Conservation (phyloP, 2,113 vertebrate genomes). For the Fregata magnificens region DNA sequence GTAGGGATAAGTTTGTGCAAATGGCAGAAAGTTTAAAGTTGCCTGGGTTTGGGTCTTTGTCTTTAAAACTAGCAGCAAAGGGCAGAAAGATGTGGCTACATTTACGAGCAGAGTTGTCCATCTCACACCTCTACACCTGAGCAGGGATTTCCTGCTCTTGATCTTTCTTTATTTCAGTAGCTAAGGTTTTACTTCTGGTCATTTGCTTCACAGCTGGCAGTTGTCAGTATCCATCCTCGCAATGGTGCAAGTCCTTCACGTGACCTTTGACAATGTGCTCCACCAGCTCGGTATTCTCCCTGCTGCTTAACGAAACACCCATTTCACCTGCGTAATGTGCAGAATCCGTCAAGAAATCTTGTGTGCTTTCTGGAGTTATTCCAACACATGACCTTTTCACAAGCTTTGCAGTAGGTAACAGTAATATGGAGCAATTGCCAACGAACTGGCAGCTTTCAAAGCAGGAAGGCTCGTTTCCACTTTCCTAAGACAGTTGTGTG, state of each 20-base stretch:
- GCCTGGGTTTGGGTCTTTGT: neutral
- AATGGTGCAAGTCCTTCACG: constrained; percentile 5
- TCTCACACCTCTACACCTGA: neutral
- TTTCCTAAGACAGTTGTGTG: constrained; percentile 11
- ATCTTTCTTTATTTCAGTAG: neutral
- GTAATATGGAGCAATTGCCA: neutral
- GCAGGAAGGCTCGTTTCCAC: constrained; percentile 26
- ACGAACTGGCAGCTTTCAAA: neutral
- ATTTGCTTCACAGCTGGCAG: neutral
- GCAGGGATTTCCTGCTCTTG: neutral
- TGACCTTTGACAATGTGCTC: constrained; percentile 10
- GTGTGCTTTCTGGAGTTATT: constrained; percentile 13
- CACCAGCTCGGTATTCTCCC: neutral
- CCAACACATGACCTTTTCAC: constrained; percentile 49
- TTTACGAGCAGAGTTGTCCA: neutral
- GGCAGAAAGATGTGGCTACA: neutral
- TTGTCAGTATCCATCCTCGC: neutral
- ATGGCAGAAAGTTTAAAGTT: neutral
- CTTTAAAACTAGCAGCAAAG: neutral
- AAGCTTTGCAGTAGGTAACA: neutral
- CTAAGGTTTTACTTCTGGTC: neutral
- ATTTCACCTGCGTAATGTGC: constrained; percentile 15
- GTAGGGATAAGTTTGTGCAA: neutral
- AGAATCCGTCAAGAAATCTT: neutral
- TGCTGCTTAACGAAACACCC: constrained; percentile 56